These are phyloP conservation scores for Petroica traversi DNA, from an alignment of 2,113 vertebrate genomes.

Conservation along the genomic window DNA sequence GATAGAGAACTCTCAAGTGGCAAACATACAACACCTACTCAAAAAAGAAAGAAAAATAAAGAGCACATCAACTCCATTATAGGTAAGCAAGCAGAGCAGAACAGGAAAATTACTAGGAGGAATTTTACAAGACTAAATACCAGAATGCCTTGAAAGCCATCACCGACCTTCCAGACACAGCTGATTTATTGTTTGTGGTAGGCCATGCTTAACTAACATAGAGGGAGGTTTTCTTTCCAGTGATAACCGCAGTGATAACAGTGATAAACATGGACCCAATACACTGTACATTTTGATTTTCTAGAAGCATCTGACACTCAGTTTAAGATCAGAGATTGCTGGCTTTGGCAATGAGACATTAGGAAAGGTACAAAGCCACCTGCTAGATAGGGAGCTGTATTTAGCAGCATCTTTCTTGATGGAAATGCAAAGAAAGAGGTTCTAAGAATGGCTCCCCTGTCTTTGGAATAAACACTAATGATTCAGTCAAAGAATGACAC, in stretches of 20 bases:
- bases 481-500: not conserved
- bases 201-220: not conserved
- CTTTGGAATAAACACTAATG: not conserved
- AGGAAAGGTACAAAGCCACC: not conserved
- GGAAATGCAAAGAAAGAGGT: not conserved
- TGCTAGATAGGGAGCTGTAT: not conserved
- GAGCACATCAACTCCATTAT: not conserved
- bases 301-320: not conserved
- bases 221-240: not conserved
- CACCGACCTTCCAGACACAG: rapidly evolving
- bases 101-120: not conserved
- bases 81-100: not conserved
- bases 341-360: not conserved
- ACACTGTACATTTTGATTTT: not conserved
- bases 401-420: not conserved
- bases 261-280: not conserved
- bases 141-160: not conserved
- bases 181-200: not conserved
- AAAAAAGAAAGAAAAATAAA: constrained; percentile 30
- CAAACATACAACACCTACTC: constrained; percentile 28
- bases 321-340: not conserved
- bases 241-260: not conserved
- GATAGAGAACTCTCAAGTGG: not conserved
- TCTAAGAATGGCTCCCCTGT: not conserved
- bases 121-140: not conserved